phyloP scores from a whole-genome alignment of 2,797 vertebrate species.

The Xiphorhynchus erythropygius region DNA sequence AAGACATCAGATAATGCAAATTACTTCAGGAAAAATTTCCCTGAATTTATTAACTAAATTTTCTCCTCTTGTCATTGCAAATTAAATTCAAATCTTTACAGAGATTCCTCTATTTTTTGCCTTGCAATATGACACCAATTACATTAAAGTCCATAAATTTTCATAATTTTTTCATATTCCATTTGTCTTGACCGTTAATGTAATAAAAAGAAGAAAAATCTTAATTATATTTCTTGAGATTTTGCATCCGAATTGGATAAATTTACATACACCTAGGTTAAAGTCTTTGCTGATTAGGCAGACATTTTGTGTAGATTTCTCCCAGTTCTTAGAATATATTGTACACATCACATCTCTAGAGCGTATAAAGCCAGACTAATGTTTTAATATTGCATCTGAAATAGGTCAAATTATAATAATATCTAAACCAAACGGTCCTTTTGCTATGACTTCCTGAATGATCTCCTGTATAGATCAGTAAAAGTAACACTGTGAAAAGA shows the following conservation, averaged over 20 bases:
- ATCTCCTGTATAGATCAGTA: background rate
- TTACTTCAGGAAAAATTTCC: background rate
- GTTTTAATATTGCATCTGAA: conserved; percentile 35
- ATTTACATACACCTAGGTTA: conserved; percentile 43
- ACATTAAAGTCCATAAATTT: conserved; percentile 48
- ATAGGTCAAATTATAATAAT: conserved; percentile 34
- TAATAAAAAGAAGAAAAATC: conserved; percentile 37
- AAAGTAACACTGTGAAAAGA: background rate
- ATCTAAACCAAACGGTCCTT: background rate
- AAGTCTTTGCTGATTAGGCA: conserved; percentile 41
- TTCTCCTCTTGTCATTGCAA: background rate
- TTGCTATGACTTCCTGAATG: background rate
- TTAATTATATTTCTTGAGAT: background rate
- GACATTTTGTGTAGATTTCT: conserved; percentile 14
- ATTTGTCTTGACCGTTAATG: conserved; percentile 43
- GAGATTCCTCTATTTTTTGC: conserved; percentile 8
- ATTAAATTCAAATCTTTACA: conserved; percentile 37
- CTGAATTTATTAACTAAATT: background rate
- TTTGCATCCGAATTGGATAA: conserved; percentile 41
- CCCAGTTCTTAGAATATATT: background rate
- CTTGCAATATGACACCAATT: conserved; percentile 41
- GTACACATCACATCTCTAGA: background rate
- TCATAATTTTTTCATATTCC: conserved; percentile 45
- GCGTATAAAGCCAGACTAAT: conserved; percentile 28
- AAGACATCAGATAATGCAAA: background rate